phyloP scores from a whole-genome alignment of 2,113 vertebrate genomes.

The Zosterops pallidus region DNA sequence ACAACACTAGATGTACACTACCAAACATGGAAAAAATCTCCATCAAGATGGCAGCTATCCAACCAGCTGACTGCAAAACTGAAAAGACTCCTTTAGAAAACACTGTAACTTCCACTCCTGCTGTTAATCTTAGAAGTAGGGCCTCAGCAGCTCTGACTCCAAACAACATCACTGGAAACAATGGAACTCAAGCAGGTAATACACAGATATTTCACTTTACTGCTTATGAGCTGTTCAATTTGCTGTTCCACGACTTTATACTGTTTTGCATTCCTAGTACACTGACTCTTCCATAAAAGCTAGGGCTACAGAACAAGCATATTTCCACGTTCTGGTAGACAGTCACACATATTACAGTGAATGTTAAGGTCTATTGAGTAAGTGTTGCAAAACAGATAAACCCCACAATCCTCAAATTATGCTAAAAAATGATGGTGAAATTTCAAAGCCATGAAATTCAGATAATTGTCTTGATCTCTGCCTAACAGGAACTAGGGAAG shows the following conservation, averaged over 20 bases:
- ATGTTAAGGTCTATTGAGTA: neutral
- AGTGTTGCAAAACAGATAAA: neutral
- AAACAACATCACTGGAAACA: slow-evolving; percentile 30
- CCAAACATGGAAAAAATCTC: neutral
- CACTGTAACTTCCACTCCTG: neutral
- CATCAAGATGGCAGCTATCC: slow-evolving; percentile 58
- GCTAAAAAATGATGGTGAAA: neutral
- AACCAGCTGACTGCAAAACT: slow-evolving; percentile 27
- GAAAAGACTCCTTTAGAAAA: neutral
- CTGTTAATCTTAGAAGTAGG: neutral
- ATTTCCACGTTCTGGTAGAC: neutral
- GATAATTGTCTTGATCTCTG: neutral
- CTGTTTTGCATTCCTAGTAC: neutral
- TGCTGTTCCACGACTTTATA: neutral
- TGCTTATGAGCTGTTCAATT: neutral
- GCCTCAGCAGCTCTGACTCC: neutral
- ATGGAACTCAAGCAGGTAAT: slow-evolving; percentile 64
- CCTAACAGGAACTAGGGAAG: neutral
- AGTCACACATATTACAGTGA: neutral
- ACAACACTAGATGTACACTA: slow-evolving; percentile 49
- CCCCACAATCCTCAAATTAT: neutral
- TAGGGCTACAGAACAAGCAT: accelerated
- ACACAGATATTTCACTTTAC: neutral
- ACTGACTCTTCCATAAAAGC: neutral
- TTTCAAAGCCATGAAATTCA: neutral